Conservation (phyloP, 1,140 invertebrate genomes). For the Drosophila kohkoa region DNA sequence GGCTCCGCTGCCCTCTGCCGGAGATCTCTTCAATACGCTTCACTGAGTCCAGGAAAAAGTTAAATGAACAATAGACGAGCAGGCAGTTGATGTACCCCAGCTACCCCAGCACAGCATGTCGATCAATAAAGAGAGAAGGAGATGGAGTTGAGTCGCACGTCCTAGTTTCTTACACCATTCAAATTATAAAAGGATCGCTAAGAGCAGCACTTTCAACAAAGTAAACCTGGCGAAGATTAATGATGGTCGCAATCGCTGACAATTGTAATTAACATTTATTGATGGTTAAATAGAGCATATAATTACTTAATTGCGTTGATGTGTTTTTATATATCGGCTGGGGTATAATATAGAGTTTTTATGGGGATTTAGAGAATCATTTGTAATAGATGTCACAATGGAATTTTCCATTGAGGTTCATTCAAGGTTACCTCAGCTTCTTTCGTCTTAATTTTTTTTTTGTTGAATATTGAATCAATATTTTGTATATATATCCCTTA, state of each 20-base stretch:
- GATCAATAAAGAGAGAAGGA: neutral
- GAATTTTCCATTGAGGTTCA: too few species aligned
- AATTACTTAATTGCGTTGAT: constrained; percentile 24
- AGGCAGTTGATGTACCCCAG: constrained; percentile 7
- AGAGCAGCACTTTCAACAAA: constrained; percentile 17
- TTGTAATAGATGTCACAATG: too few species aligned
- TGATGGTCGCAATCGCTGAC: neutral
- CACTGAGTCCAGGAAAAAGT: constrained; percentile 40
- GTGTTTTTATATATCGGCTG: neutral
- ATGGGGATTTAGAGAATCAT: neutral
- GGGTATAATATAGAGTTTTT: neutral
- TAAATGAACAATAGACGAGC: neutral
- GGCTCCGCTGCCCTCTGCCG: constrained; percentile 96
- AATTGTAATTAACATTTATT: constrained; percentile 54
- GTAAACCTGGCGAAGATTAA: constrained; percentile 15
- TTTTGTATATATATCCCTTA: too few species aligned
- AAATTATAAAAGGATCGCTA: constrained; percentile 1
- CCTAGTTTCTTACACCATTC: constrained; percentile 16
- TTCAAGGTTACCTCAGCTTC: too few species aligned
- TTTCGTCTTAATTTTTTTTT: too few species aligned
- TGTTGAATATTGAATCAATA: too few species aligned
- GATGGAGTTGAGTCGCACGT: neutral
- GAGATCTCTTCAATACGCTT: constrained; percentile 93
- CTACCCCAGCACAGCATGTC: constrained; percentile 9
- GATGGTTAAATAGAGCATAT: constrained; percentile 59